Evolutionary conservation across 2,797 vertebrate genomes (phyloP).

Genomic region (Micropoecilia bifurca): DNA sequence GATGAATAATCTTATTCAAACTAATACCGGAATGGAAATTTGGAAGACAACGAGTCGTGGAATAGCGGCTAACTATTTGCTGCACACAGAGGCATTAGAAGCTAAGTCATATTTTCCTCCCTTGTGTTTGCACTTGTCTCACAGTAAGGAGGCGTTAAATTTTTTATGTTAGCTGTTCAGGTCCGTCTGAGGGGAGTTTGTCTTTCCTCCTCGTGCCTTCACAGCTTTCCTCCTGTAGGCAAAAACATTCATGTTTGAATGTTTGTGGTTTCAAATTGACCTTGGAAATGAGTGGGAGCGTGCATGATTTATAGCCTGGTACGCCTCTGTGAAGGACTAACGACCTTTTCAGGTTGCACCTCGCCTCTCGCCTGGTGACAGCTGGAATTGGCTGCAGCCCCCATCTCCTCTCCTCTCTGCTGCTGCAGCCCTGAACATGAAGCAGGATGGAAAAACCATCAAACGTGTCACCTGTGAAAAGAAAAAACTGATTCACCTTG

Average conservation of each 20-base stretch:
- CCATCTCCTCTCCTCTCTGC: background rate
- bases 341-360: slow-evolving; percentile 3
- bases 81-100: background rate
- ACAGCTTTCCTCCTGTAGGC: background rate
- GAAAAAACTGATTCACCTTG: slow-evolving; percentile 1
- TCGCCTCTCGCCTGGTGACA: background rate
- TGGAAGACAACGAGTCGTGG: background rate
- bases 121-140: slow-evolving; percentile 14
- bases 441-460: slow-evolving; percentile 2
- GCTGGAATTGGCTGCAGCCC: slow-evolving; percentile 6
- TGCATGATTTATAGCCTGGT: slow-evolving; percentile 6
- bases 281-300: slow-evolving; percentile 8
- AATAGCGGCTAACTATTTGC: background rate
- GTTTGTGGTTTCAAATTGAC: slow-evolving; percentile 5
- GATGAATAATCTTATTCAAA: slow-evolving; percentile 35
- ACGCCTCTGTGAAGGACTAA: slow-evolving; percentile 6
- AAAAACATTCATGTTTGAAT: slow-evolving; percentile 1
- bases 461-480: background rate
- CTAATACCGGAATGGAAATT: slow-evolving; percentile 7
- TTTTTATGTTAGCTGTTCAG: background rate
- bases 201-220: background rate
- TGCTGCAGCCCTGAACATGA: background rate
- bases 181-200: background rate
- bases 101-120: background rate
- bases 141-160: slow-evolving; percentile 1